Percentiles rank a stretch among this genome's conserved stretches.
Conservation (phyloP, 2,888 invertebrate genomes). For the Leistus spinibarbis region DNA sequence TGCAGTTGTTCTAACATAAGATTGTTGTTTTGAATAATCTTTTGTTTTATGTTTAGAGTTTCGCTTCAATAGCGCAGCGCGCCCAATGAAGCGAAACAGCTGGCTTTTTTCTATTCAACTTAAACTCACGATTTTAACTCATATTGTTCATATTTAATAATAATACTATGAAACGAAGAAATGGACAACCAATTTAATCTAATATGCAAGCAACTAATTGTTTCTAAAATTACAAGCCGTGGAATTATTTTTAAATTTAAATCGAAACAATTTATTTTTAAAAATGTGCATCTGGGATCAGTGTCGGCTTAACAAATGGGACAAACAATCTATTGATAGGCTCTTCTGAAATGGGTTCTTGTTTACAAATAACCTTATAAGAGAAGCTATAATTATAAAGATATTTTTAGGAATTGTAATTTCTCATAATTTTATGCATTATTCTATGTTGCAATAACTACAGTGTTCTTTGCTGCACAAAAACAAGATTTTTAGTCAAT, state of each 20-base stretch:
- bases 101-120: neutral
- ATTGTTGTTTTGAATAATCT: neutral
- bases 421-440: neutral
- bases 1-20: neutral
- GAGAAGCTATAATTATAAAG: neutral
- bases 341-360: neutral
- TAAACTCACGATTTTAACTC: neutral
- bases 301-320: neutral
- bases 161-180: no score
- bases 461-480: no score
- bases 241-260: no score
- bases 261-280: no score
- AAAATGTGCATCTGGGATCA: no score
- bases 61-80: neutral
- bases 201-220: no score
- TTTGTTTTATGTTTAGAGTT: neutral
- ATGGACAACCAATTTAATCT: no score
- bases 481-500: neutral
- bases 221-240: no score
- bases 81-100: neutral
- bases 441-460: neutral
- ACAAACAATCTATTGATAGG: neutral
- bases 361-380: neutral
- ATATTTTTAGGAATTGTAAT: neutral
- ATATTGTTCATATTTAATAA: neutral